Percentiles rank a stretch among this genome's conserved stretches.
Conservation (phyloP, 2,797 vertebrate species). For the Periparus ater region DNA sequence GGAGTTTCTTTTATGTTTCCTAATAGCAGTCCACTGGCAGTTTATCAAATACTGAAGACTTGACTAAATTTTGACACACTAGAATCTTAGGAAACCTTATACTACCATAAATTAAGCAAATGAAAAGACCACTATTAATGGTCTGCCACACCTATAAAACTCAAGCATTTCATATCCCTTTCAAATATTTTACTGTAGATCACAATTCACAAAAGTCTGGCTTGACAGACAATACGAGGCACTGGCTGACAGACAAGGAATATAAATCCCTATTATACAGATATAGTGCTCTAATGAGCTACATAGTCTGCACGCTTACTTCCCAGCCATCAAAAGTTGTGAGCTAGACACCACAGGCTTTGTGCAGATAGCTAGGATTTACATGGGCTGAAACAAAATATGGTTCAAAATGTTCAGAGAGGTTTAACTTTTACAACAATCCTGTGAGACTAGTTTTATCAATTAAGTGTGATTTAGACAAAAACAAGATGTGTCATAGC, state of each 20-base stretch:
- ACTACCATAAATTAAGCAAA: background rate
- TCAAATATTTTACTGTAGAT: background rate
- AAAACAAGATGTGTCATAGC: background rate
- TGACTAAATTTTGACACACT: background rate
- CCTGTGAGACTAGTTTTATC: background rate
- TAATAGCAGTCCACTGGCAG: background rate
- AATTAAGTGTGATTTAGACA: background rate
- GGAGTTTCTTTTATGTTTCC: background rate
- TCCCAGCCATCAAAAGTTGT: background rate
- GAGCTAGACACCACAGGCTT: background rate
- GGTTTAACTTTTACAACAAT: background rate
- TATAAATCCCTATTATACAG: background rate
- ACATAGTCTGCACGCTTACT: background rate
- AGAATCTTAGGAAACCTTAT: background rate
- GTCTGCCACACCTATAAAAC: background rate
- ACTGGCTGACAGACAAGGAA: background rate
- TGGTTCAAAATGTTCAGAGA: background rate
- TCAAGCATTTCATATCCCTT: background rate
- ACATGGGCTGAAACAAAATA: background rate
- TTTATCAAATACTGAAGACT: background rate
- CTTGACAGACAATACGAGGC: background rate
- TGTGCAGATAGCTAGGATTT: background rate
- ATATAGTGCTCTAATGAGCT: slow-evolving; percentile 26
- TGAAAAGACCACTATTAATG: background rate
- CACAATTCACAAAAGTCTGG: background rate